Percentiles rank a stretch among this genome's conserved stretches.
Conservation (phyloP, 2,797 vertebrate genomes). For the Micromesistius poutassou region DNA sequence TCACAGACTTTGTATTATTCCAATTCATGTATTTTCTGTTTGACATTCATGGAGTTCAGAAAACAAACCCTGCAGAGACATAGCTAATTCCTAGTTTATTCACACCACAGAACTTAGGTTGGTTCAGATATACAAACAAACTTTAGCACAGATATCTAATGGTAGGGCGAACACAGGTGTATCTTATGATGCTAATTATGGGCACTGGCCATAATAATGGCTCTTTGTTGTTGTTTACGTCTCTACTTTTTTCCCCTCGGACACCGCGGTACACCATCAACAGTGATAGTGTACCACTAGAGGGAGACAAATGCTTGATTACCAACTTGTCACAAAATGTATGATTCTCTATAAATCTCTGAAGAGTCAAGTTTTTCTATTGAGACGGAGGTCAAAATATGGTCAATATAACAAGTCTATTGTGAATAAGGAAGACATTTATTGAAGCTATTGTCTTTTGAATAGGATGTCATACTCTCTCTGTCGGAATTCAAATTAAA, state of each 20-base stretch:
- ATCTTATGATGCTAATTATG: not conserved
- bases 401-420: not conserved
- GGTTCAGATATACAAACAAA: no score
- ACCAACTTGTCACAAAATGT: not conserved
- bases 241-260: not conserved
- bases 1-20: not conserved
- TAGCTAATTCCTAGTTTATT: no score
- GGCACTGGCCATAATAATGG: not conserved
- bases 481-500: not conserved
- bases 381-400: not conserved
- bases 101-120: no score
- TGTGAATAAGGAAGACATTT: not conserved
- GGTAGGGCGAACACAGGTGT: not conserved
- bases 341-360: not conserved
- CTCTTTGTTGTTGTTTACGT: not conserved
- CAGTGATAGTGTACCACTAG: not conserved
- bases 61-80: no score
- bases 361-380: not conserved
- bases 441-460: not conserved
- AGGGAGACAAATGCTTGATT: not conserved
- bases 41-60: not conserved
- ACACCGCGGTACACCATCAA: not conserved
- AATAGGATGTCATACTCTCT: not conserved
- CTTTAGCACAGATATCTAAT: not conserved
- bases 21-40: not conserved